Percentiles rank a stretch among this genome's conserved stretches.
These are phyloP conservation scores for Sebastes diploproa DNA, from an alignment of 2,797 vertebrate species.

Conservation along the genomic window DNA sequence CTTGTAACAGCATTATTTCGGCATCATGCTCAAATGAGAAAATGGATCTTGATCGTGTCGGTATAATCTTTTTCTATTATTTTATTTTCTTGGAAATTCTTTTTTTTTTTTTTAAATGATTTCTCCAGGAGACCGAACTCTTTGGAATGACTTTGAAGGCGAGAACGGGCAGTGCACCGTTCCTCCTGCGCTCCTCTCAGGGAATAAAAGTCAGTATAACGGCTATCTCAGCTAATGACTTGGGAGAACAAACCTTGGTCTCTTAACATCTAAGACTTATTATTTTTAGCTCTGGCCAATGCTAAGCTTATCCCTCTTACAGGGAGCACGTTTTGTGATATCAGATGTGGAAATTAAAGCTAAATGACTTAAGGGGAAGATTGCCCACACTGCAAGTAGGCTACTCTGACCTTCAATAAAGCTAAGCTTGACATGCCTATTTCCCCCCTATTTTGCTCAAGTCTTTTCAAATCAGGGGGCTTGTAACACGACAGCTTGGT, in stretches of 20 bases:
- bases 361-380: conserved; percentile 88
- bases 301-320: conserved; percentile 86
- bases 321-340: conserved; percentile 84
- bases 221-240: conserved; percentile 88
- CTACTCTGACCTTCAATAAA: conserved; percentile 86
- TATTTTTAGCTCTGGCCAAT: conserved; percentile 88
- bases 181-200: conserved; percentile 73
- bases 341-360: conserved; percentile 89
- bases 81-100: conserved; percentile 46
- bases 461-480: conserved; percentile 66
- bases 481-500: conserved; percentile 55
- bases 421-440: conserved; percentile 79
- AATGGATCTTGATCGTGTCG: not conserved
- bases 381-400: conserved; percentile 85
- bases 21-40: not conserved
- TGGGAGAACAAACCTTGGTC: conserved; percentile 88
- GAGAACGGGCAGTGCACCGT: conserved; percentile 70
- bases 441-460: conserved; percentile 61
- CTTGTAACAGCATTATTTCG: conserved; percentile 45
- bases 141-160: conserved; percentile 87
- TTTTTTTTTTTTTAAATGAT: conserved; percentile 8
- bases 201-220: conserved; percentile 83
- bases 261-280: conserved; percentile 88
- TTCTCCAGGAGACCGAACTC: conserved; percentile 68
- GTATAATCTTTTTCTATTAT: conserved; percentile 2